Percentiles rank a stretch among this genome's conserved stretches.
Conservation (phyloP, 2,797 vertebrate genomes). For the Carcharodon carcharias region DNA sequence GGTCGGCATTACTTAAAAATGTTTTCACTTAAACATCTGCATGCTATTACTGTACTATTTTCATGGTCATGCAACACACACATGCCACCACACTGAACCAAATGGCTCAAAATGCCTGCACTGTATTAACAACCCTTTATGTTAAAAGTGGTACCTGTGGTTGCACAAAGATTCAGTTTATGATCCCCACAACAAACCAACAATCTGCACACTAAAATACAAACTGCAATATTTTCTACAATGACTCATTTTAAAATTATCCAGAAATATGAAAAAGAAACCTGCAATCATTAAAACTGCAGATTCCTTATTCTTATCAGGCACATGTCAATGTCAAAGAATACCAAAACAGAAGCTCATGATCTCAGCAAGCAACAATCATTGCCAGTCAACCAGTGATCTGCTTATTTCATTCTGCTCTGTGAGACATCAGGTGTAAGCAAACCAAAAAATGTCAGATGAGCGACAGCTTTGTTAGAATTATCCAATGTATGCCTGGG, state of each 20-base stretch:
- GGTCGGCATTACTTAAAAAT: not conserved
- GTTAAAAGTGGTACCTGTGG: not conserved
- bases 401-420: conserved; percentile 18
- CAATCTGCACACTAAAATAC: not conserved
- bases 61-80: not conserved
- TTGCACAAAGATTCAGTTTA: not conserved
- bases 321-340: conserved; percentile 5
- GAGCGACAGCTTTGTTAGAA: not conserved
- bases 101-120: not conserved
- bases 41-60: not conserved
- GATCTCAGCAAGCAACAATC: conserved; percentile 6
- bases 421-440: not conserved
- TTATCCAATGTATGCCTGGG: not conserved
- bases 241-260: not conserved
- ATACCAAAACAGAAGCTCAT: not conserved
- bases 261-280: not conserved
- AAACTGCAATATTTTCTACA: not conserved
- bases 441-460: not conserved
- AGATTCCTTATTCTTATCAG: not conserved
- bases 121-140: not conserved
- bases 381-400: not conserved
- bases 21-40: not conserved
- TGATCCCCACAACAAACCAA: not conserved
- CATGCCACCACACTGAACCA: not conserved
- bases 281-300: not conserved